Conservation (phyloP, 2,113 vertebrate species). For the Nibea albiflora region DNA sequence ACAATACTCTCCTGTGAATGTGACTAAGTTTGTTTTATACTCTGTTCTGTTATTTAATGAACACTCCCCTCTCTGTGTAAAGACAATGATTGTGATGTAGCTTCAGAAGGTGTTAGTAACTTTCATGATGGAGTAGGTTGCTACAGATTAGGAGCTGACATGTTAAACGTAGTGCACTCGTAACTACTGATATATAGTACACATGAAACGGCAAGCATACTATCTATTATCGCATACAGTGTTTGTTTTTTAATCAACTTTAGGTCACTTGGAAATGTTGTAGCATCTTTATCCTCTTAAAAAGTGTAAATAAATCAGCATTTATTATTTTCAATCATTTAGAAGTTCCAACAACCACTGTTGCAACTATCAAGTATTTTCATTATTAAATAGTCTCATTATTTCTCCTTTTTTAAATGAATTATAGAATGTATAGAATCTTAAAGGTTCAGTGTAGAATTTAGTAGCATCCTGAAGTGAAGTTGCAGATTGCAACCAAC, state of each 20-base stretch:
- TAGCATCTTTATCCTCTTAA: slow-evolving; percentile 5
- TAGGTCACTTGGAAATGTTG: slow-evolving; percentile 18
- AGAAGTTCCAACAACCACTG: neutral
- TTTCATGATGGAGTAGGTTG: neutral
- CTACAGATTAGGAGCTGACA: slow-evolving; percentile 2
- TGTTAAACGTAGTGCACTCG: slow-evolving; percentile 28
- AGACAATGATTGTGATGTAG: slow-evolving; percentile 41
- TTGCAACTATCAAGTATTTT: neutral
- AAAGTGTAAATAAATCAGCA: slow-evolving; percentile 58
- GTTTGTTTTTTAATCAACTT: slow-evolving; percentile 23
- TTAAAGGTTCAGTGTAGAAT: neutral
- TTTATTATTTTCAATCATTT: slow-evolving; percentile 33
- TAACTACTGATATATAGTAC: neutral
- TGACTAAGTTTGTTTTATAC: slow-evolving; percentile 25
- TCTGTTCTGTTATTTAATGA: slow-evolving; percentile 24
- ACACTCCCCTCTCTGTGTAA: slow-evolving; percentile 11
- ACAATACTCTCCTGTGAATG: slow-evolving; percentile 38
- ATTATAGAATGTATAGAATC: neutral
- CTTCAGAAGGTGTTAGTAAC: slow-evolving; percentile 5
- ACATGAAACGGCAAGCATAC: slow-evolving; percentile 12
- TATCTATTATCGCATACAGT: neutral
- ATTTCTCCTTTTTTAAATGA: neutral
- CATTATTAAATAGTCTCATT: neutral
- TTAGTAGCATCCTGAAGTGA: too few relatives aligned
- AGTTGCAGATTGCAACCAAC: too few relatives aligned